phyloP scores from a whole-genome alignment of 2,888 invertebrate genomes.

The Ypsolopha sequella region DNA sequence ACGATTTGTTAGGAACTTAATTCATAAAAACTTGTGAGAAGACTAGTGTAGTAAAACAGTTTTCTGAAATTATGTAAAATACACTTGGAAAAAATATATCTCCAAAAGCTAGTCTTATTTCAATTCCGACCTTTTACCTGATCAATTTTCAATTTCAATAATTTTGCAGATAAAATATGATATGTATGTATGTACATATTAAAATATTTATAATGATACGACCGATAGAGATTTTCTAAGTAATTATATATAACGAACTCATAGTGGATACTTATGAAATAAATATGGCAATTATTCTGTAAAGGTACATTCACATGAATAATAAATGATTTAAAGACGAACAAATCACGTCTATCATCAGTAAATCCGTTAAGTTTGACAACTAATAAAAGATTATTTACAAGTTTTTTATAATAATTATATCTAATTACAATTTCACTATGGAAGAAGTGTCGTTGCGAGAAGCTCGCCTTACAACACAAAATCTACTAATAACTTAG shows the following conservation, averaged over 20 bases:
- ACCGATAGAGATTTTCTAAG: conserved; percentile 7
- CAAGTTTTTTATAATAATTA: conserved; percentile 22
- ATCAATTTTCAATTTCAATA: conserved; percentile 8
- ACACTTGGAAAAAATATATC: conserved; percentile 26
- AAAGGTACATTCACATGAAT: conserved; percentile 43
- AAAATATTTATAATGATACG: too few species aligned
- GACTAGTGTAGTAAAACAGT: conserved; percentile 20
- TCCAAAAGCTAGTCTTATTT: conserved; percentile 60
- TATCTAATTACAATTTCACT: conserved; percentile 40
- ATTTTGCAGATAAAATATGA: conserved; percentile 20
- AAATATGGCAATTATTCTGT: conserved; percentile 65
- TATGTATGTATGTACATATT: conserved; percentile 45
- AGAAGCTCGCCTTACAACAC: conserved; percentile 35
- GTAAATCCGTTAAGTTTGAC: conserved; percentile 45
- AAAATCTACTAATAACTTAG: conserved; percentile 42
- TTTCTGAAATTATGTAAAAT: conserved; percentile 14
- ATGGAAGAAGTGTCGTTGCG: conserved; percentile 62
- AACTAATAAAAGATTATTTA: conserved; percentile 57
- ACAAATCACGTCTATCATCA: conserved; percentile 61
- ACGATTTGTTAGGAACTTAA: conserved; percentile 40
- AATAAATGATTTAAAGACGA: conserved; percentile 50
- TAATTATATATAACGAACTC: conserved; percentile 8
- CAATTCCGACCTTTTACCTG: conserved; percentile 56
- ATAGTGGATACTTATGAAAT: conserved; percentile 50
- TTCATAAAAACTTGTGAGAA: conserved; percentile 10